Percentiles rank a stretch among this genome's conserved stretches.
Conservation (phyloP, 1,140 invertebrate genomes). For the Drosophila setifemur region DNA sequence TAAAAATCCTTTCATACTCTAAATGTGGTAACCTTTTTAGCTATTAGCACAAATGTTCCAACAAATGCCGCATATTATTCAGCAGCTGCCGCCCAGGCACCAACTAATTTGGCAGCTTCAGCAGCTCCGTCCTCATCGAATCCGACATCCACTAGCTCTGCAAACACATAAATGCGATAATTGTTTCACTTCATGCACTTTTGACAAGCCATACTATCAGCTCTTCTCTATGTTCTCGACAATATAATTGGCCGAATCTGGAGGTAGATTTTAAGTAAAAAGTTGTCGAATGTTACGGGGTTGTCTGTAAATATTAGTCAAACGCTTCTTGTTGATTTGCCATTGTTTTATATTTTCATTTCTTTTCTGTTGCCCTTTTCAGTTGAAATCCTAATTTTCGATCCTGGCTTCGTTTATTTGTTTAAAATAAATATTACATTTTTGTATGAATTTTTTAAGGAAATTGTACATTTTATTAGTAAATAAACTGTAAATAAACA, state of each 20-base stretch:
- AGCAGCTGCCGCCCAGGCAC: conserved; percentile 62
- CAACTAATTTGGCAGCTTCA: conserved; percentile 59
- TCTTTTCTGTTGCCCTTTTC: conserved; percentile 51
- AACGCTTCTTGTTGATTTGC: conserved; percentile 76
- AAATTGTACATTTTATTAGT: conserved; percentile 79
- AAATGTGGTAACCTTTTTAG: conserved; percentile 30
- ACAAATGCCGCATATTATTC: conserved; percentile 63
- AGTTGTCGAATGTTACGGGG: conserved; percentile 59
- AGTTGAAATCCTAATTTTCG: conserved; percentile 34
- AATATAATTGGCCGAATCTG: conserved; percentile 54
- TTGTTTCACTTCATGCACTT: conserved; percentile 39
- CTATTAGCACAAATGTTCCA: conserved; percentile 77
- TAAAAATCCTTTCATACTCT: not conserved
- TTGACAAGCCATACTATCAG: conserved; percentile 67
- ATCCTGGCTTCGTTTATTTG: conserved; percentile 63
- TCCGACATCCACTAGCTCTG: conserved; percentile 48
- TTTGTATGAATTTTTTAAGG: conserved; percentile 64
- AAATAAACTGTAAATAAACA: conserved; percentile 76
- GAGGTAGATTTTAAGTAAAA: conserved; percentile 62
- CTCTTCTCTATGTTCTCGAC: conserved; percentile 48
- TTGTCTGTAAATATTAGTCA: conserved; percentile 80
- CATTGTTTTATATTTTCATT: conserved; percentile 61
- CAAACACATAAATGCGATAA: conserved; percentile 61
- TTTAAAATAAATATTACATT: conserved; percentile 62
- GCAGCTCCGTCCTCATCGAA: conserved; percentile 55